Conservation (phyloP, 1,140 invertebrate species). For the Drosophila tristis region DNA sequence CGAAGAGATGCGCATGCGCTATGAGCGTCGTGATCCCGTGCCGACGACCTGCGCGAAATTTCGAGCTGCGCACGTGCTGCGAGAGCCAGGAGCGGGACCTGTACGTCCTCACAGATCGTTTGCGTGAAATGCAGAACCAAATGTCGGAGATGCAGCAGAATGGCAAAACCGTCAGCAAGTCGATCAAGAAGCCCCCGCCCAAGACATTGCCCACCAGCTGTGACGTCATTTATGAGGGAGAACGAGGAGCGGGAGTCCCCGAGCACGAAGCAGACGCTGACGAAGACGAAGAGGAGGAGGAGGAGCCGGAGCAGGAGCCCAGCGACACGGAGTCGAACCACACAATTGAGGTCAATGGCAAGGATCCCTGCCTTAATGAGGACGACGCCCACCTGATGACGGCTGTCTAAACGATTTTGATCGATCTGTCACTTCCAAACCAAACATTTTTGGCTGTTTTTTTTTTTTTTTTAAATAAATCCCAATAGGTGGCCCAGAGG, state of each 20-base stretch:
- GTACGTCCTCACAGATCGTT: conserved; percentile 85
- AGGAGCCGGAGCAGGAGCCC: conserved; percentile 61
- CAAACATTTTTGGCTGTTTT: conserved; percentile 39
- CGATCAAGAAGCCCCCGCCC: conserved; percentile 74
- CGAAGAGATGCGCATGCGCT: conserved; percentile 85
- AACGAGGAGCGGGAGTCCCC: conserved; percentile 78
- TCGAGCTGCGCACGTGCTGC: conserved; percentile 85
- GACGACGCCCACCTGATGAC: conserved; percentile 78
- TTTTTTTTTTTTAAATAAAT: conserved; percentile 14
- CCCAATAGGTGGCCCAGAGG: conserved; percentile 8
- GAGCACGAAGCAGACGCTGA: conserved; percentile 50
- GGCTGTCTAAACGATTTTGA: conserved; percentile 52
- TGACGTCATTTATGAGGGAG: conserved; percentile 84
- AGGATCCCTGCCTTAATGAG: conserved; percentile 59
- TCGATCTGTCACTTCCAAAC: not conserved
- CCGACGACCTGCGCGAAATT: conserved; percentile 85
- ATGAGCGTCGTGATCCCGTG: conserved; percentile 85
- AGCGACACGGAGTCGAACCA: conserved; percentile 71
- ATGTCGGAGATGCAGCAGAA: conserved; percentile 69
- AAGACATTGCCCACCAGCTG: conserved; percentile 81
- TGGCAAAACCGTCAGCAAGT: conserved; percentile 26
- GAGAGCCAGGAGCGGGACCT: conserved; percentile 86
- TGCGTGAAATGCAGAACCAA: conserved; percentile 82
- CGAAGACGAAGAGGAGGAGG: conserved; percentile 33
- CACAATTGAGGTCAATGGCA: conserved; percentile 66